Base-by-base conservation (phyloP, 2,113 vertebrate genomes). In the Equus przewalskii region DNA sequence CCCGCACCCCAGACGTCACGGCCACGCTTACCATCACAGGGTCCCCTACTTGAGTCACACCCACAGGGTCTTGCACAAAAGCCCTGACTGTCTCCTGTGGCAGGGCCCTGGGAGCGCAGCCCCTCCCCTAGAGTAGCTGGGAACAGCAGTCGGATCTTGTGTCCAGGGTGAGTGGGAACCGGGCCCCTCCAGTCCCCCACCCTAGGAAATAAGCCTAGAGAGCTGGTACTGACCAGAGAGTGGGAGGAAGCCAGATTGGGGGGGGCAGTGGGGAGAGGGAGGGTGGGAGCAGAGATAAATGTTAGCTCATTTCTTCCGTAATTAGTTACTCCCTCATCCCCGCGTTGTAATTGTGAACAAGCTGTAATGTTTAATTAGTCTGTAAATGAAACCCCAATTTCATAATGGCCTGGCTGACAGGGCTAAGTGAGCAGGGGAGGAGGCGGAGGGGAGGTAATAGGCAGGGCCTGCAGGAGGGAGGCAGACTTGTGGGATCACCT, bases 301-400 rank as follows among this genome's bases (percentile, higher is more conserved):
- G 99, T 98, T 99, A 99, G 99, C 99, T 99, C 99, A 99, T 99
- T 99, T 99, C 99, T 99, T 99, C 99, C 98, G 98, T 99, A 99
- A 99, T 99, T 99, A 99, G 99, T 99, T 99, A 99, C 99, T 99
- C 99, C 99, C 99, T 99, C 99, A 99, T 99, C 99, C 99, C 98
- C 98, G 69, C 98, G 99, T 99, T 99, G 98, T 99, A 99, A 99
- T 99, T 99, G 99, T 99, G 99, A 99, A 99, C 98, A 99, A 99
- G 99, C 99, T 99, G 99, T 99, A 99, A 99, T 99, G 99, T 99
- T 99, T 99, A 99, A 99, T 99, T 99, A 99, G 99, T 99, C 99
- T 99, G 99, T 99, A 99, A 99, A 99, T 99, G 99, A 99, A 99
- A 99, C 99, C 98, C 99, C 99, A 99, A 99, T 99, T 99, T 98